phyloP scores from a whole-genome alignment of 2,888 invertebrate genomes.

The Lasiommata megera region DNA sequence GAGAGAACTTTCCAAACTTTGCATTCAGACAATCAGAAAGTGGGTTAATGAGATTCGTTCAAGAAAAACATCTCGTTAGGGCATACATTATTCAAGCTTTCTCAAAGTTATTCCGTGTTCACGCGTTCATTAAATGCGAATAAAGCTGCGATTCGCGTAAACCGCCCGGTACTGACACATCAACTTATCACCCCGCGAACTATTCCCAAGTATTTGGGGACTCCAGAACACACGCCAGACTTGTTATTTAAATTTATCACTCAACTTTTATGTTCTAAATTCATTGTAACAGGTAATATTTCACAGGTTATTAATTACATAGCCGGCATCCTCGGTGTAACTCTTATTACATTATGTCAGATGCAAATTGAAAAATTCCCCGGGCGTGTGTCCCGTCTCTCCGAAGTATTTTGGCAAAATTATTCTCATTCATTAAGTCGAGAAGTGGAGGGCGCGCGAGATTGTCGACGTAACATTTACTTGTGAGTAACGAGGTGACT shows the following conservation, averaged over 20 bases:
- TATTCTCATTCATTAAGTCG: slow-evolving; percentile 80
- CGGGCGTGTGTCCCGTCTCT: slow-evolving; percentile 78
- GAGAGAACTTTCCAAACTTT: slow-evolving; percentile 73
- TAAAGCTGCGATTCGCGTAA: slow-evolving; percentile 68
- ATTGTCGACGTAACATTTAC: slow-evolving; percentile 77
- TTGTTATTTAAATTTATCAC: slow-evolving; percentile 81
- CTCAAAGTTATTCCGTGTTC: slow-evolving; percentile 77
- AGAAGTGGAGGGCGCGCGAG: slow-evolving; percentile 74
- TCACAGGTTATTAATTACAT: slow-evolving; percentile 80
- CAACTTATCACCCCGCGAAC: slow-evolving; percentile 73
- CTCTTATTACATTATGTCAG: slow-evolving; percentile 81
- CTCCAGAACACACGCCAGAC: slow-evolving; percentile 51
- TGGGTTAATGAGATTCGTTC: slow-evolving; percentile 80
- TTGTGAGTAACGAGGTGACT: slow-evolving; percentile 78
- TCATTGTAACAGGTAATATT: slow-evolving; percentile 80
- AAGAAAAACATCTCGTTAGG: slow-evolving; percentile 82
- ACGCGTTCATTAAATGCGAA: slow-evolving; percentile 77
- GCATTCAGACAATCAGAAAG: slow-evolving; percentile 78
- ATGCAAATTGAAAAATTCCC: slow-evolving; percentile 82
- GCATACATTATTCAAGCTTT: slow-evolving; percentile 80
- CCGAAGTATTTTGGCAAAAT: slow-evolving; percentile 80
- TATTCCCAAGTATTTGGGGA: slow-evolving; percentile 75
- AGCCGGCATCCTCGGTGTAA: slow-evolving; percentile 76
- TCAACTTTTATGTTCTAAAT: slow-evolving; percentile 80
- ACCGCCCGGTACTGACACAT: slow-evolving; percentile 59